A percentile compares a stretch with the other conserved stretches of the same genome.
Conservation (phyloP, 2,797 vertebrate genomes). For the Echeneis naucrates region DNA sequence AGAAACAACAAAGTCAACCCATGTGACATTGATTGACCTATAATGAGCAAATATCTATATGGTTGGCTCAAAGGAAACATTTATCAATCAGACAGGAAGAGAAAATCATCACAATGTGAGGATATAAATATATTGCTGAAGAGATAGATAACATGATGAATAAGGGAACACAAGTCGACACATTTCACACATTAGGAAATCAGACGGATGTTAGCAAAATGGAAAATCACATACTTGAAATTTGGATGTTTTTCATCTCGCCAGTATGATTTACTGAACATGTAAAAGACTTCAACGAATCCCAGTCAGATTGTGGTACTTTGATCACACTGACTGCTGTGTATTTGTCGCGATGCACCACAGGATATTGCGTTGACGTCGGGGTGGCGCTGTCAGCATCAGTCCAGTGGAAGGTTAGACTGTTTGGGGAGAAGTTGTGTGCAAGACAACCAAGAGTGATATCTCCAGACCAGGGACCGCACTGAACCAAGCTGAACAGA, state of each 20-base stretch:
- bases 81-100: not conserved
- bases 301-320: not conserved
- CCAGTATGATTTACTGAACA: slow-evolving; percentile 10
- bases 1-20: not conserved
- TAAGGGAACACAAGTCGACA: not conserved
- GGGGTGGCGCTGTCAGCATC: rapidly evolving
- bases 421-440: not conserved
- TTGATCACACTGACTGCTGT: slow-evolving; percentile 25
- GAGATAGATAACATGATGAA: not conserved
- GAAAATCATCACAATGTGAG: not conserved
- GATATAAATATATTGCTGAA: not conserved
- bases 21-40: not conserved
- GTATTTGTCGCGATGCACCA: not conserved
- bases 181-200: not conserved
- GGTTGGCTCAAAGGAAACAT: not conserved
- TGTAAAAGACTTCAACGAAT: not conserved
- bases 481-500: slow-evolving; percentile 37
- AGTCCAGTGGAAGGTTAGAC: slow-evolving; percentile 31
- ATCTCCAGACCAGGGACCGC: rapidly evolving
- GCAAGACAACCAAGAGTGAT: slow-evolving; percentile 53
- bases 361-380: not conserved
- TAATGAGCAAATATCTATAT: not conserved
- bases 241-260: rapidly evolving
- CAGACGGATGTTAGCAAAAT: not conserved
- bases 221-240: slow-evolving; percentile 14